Conservation (phyloP, 2,797 vertebrate genomes). For the Peromyscus nudipes region DNA sequence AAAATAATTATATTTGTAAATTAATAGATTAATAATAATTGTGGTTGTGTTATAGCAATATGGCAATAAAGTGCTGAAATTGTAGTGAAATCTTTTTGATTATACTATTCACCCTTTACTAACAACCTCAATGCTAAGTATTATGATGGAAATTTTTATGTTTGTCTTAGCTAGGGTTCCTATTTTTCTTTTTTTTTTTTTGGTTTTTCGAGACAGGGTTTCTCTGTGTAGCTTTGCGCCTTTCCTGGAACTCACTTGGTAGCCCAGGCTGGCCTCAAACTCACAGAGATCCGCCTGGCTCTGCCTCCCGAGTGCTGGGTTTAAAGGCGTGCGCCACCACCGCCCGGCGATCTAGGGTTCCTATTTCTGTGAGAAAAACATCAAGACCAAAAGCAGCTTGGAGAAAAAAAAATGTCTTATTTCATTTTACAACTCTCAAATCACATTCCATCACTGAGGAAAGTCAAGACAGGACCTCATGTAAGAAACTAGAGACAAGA, state of each 20-base stretch:
- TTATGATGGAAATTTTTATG: not conserved
- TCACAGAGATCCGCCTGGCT: no score
- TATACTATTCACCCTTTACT: not conserved
- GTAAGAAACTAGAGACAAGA: not conserved
- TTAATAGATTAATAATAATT: constrained; percentile 76
- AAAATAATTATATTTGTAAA: constrained; percentile 73
- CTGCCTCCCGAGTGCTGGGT: no score
- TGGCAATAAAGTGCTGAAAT: not conserved
- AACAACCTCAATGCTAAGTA: not conserved
- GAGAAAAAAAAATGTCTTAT: not conserved
- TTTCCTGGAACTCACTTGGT: no score
- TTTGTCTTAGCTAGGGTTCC: not conserved
- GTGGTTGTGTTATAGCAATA: constrained; percentile 66
- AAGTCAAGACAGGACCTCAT: no score
- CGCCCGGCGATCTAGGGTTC: no score
- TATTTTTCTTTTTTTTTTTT: no score
- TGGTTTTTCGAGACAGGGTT: no score
- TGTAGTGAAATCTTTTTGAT: constrained; percentile 20
- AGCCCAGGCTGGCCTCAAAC: no score
- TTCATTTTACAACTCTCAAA: not conserved
- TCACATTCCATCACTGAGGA: not conserved
- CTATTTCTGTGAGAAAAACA: not conserved
- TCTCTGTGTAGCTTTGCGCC: no score
- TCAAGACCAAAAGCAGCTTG: not conserved
- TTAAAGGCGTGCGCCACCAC: no score